Evolutionary conservation across 2,888 invertebrate genomes (phyloP).

Genomic region (Polydrusus pterygomalis): DNA sequence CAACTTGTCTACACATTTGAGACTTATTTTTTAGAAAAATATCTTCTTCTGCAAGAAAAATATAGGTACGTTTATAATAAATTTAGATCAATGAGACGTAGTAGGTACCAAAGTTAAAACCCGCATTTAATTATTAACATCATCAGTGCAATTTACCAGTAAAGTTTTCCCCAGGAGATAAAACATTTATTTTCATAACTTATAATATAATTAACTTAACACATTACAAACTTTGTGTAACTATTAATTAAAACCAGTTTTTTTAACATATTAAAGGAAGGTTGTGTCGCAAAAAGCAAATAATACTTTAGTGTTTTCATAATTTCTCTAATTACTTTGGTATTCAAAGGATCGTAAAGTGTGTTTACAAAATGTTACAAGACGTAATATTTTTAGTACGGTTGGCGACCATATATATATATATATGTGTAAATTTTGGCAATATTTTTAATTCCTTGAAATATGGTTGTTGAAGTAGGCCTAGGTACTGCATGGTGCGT

Average conservation of each 20-base stretch:
- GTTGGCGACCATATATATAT: neutral
- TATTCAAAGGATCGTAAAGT: slow-evolving; percentile 11
- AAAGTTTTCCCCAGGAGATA: neutral
- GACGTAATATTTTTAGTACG: neutral
- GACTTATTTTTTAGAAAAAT: too few relatives aligned
- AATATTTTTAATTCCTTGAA: neutral
- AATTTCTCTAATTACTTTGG: slow-evolving; percentile 20
- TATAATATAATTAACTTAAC: neutral
- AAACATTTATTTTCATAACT: slow-evolving; percentile 10
- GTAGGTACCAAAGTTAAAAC: neutral
- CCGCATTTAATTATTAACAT: slow-evolving; percentile 1
- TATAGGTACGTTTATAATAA: too few relatives aligned
- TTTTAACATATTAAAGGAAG: slow-evolving; percentile 10
- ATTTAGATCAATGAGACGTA: neutral
- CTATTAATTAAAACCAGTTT: slow-evolving; percentile 20
- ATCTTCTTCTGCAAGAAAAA: too few relatives aligned
- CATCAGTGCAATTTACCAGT: too few relatives aligned
- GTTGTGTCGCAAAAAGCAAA: slow-evolving; percentile 19
- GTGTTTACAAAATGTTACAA: neutral
- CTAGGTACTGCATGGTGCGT: too few relatives aligned
- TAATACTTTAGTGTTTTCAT: slow-evolving; percentile 1
- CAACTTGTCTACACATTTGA: too few relatives aligned
- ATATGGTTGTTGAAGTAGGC: neutral
- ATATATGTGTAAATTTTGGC: neutral
- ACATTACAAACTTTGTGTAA: slow-evolving; percentile 6